Percentiles rank a stretch among this genome's conserved stretches.
Conservation (phyloP, 1,140 invertebrate genomes). For the Procambarus virginalis region DNA sequence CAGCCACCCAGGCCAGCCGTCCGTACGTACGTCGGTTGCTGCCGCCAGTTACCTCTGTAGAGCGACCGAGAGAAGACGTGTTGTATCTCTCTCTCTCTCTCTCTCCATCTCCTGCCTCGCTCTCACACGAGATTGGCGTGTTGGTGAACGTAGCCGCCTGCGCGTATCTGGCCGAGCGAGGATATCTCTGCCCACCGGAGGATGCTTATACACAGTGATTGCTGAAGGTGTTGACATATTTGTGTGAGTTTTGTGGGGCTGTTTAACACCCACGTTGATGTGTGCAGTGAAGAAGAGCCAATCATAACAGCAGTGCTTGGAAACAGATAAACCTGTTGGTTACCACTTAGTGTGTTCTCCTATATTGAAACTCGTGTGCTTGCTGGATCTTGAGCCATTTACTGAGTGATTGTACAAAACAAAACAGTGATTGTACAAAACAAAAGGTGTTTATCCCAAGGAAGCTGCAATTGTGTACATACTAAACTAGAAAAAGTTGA, state of each 20-base stretch:
- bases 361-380: background rate
- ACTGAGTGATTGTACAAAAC: too few species aligned
- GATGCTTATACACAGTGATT: background rate
- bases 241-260: background rate
- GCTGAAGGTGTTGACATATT: background rate
- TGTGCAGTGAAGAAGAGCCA: background rate
- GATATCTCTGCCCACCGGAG: background rate
- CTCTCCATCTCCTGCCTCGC: background rate
- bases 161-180: background rate
- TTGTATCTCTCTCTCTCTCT: background rate
- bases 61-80: conserved; percentile 32
- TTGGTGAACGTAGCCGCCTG: background rate
- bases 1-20: conserved; percentile 2
- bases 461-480: background rate
- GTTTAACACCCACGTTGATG: background rate
- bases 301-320: background rate
- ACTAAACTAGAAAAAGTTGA: background rate
- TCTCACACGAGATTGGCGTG: conserved; percentile 7
- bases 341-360: background rate
- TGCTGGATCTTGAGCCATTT: background rate
- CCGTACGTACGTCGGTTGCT: conserved; percentile 2
- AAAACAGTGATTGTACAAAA: background rate
- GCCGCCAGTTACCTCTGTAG: conserved; percentile 59
- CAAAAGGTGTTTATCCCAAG: too few species aligned
- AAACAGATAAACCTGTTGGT: too few species aligned